Conservation (phyloP, 2,113 vertebrate genomes). For the Scomber japonicus region DNA sequence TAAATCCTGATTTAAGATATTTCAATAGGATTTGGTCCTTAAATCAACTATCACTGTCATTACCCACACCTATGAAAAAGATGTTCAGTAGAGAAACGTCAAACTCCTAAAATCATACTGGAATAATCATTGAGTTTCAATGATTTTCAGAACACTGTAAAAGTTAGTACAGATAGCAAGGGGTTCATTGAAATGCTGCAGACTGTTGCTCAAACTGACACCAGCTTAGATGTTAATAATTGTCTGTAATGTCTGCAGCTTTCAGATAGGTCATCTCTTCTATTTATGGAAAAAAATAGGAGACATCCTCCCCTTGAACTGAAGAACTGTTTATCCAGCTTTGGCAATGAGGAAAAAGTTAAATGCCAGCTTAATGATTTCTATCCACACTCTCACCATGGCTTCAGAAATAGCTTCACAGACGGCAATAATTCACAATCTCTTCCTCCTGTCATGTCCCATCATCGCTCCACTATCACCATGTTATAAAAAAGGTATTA, state of each 20-base stretch:
- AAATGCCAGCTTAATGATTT: constrained; percentile 32
- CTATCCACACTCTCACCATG: background rate
- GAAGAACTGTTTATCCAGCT: constrained; percentile 18
- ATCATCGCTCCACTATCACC: too few species aligned
- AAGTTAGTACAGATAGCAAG: background rate
- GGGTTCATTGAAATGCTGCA: background rate
- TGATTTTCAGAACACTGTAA: background rate
- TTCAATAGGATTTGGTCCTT: background rate
- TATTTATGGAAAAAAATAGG: constrained; percentile 48
- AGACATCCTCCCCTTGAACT: background rate
- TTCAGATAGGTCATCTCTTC: constrained; percentile 1
- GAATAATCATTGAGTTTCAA: background rate
- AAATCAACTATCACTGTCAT: too few species aligned
- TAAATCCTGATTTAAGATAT: background rate
- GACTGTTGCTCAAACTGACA: constrained; percentile 5
- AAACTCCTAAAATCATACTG: background rate
- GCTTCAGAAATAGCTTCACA: constrained; percentile 1
- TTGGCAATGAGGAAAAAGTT: constrained; percentile 11
- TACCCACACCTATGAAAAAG: too few species aligned
- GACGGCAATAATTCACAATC: too few species aligned
- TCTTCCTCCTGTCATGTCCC: too few species aligned
- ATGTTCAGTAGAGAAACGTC: too few species aligned
- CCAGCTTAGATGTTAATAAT: constrained; percentile 46
- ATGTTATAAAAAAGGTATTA: too few species aligned
- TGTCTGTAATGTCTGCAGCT: constrained; percentile 28